Base-by-base conservation (phyloP, 2,888 invertebrate species). In the Chrysomela aeneicollis region DNA sequence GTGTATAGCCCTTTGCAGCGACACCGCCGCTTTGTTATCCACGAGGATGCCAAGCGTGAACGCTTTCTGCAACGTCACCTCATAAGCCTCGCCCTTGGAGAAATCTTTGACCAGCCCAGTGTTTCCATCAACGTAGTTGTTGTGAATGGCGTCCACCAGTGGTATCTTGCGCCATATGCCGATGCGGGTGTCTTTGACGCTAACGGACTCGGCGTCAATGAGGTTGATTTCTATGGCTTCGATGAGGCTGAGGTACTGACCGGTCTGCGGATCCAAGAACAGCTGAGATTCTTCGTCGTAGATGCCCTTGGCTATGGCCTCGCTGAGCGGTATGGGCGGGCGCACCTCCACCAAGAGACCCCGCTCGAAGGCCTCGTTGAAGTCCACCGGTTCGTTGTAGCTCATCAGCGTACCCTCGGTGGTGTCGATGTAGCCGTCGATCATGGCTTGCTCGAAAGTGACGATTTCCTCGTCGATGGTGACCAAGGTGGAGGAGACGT, bases 401-500 rank as follows among this genome's bases (percentile, higher is more conserved):
- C 88, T 87, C 9, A 86, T 86, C 76, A 89, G 81, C 18, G 86
- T 82, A 37, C 94, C 94, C 53, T 88, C 87, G 71, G 89, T 88
- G 8, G 91, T 87, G 81, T 95, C 91, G 30, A 95, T 87, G 32
- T 93, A 87, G 54, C 91, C 91, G 67, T 89, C 89, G 71, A 89
- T 88, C 22, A 94, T 89, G 49, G 95, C 96, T 76, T 91, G 89
- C 76, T 91, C 90, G 79, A 95, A 94, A 10, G 94, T 92, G 72
- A 93, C 88, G 1, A 92, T 86, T 79, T 92, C 90, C 59, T 94
- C 93, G 65, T 90, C 89, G 64, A 94, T 88, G 70, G 90, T 91
- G 35, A 96, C 94, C 75, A 94, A 85, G n/a, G 94, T 95, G 37
- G 93, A 92, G 66, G 92, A 90, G 54, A 92, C 89, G 82, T 95